Base-by-base conservation (phyloP, 2,113 vertebrate genomes). In the Poicephalus meyeri region DNA sequence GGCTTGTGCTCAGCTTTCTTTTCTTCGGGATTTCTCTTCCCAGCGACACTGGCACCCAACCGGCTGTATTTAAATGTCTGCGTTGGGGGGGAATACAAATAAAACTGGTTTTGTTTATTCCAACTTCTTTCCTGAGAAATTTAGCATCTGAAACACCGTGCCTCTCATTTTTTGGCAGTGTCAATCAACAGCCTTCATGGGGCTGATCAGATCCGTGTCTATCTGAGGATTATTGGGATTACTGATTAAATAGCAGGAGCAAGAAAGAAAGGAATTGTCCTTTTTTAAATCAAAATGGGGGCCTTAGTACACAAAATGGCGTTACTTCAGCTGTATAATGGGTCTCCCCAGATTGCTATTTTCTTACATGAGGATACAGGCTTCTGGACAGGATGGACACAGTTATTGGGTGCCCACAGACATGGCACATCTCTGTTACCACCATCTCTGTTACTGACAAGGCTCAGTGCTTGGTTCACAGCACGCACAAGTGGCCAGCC, bases 111-210 rank as follows among this genome's bases (percentile, higher is more conserved):
- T 81, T 86, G 61, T 95, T 97, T 92, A 81, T 79, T 86, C 39
- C 68, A 60, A 80, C 19, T 68, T 81, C 52, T 91, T 88, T 84
- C 80, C 94, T 84, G 42, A 93, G 50, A 95, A 86, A 64, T 72
- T 66, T 25, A 71, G 31, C 56, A 79, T 70, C 58, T 65, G 88
- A 73, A 46, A 61, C 49, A 64, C 39, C 55, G 73, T 1, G 0
- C 50, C 72, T 74, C 72, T 47, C 2, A 0, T 86, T 84, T 68
- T 26, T 17, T 91, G 65, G 26, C 14, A 25, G 26, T 28, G 47
- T 78, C 92, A 74, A 37, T 74, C 50, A 78, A 25, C 28, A 69
- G 28, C 20, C 64, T 86, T 66, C n/a, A 68, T 44, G 14, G 23
- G 35, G 11, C 21, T 82, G 44, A 76, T 79, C 81, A 91, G 61